phyloP scores from a whole-genome alignment of 2,113 vertebrate species.

The Dasypus novemcinctus region DNA sequence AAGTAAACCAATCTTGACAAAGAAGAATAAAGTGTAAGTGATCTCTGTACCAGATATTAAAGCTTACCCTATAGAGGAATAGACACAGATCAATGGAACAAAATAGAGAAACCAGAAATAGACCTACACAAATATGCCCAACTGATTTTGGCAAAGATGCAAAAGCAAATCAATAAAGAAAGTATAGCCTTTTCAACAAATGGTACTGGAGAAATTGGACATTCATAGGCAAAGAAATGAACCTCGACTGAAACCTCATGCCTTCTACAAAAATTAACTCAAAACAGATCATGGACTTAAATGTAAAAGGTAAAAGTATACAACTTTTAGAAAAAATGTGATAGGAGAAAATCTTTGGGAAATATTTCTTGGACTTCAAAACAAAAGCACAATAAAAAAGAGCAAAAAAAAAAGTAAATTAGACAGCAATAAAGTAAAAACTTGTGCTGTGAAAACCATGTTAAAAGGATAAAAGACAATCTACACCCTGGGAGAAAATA shows the following conservation, averaged over 20 bases:
- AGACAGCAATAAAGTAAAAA: background rate
- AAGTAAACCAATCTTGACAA: background rate
- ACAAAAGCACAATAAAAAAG: background rate
- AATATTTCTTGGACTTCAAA: background rate
- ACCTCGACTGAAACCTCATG: background rate
- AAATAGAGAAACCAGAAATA: background rate
- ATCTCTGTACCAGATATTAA: background rate
- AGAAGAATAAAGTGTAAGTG: background rate
- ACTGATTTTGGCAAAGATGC: background rate
- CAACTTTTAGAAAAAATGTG: background rate
- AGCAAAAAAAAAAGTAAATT: background rate
- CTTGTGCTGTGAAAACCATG: background rate
- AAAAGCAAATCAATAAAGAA: background rate
- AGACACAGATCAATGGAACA: background rate
- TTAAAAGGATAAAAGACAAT: background rate
- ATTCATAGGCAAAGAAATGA: background rate
- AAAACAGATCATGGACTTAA: background rate
- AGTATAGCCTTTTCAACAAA: background rate
- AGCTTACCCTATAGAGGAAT: background rate
- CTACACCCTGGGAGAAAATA: background rate
- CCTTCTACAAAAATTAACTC: background rate
- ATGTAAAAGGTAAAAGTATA: background rate
- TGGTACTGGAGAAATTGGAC: background rate
- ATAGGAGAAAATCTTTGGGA: background rate
- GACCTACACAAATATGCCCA: background rate